Evolutionary conservation across 2,113 vertebrate species (phyloP).

Genomic region (Orcinus orca): DNA sequence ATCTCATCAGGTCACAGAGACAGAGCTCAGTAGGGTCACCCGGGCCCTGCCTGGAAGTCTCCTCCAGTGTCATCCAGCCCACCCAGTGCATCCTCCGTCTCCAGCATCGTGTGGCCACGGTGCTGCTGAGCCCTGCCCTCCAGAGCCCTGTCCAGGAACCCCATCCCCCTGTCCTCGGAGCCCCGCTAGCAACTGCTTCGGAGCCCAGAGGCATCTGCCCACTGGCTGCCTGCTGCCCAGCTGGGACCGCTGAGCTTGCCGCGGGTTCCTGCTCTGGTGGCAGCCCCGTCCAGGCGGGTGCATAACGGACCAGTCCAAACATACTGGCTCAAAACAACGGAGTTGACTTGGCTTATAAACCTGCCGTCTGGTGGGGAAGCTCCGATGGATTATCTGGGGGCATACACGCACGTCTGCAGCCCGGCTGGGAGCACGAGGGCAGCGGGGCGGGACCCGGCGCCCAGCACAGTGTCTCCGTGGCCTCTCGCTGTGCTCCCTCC

Average conservation of each 20-base stretch:
- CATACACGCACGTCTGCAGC: background rate
- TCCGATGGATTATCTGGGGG: background rate
- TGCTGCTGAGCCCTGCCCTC: background rate
- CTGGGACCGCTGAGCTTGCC: background rate
- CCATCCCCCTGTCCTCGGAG: rapidly evolving
- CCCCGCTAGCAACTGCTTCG: no score
- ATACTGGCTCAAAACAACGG: no score
- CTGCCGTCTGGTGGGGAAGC: background rate
- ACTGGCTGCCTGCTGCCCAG: background rate
- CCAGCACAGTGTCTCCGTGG: background rate
- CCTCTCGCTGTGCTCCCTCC: background rate
- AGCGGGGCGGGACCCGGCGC: rapidly evolving
- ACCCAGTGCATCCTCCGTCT: rapidly evolving
- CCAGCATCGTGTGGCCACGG: rapidly evolving
- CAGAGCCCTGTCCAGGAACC: background rate
- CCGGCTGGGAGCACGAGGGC: rapidly evolving
- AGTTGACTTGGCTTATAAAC: background rate
- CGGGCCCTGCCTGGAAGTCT: rapidly evolving
- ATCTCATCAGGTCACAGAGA: background rate
- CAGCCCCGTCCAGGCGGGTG: background rate
- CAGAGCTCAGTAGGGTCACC: rapidly evolving
- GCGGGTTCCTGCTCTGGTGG: background rate
- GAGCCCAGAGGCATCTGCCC: rapidly evolving
- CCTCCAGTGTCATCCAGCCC: rapidly evolving
- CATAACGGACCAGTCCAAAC: no score